Base-by-base conservation (phyloP, 2,797 vertebrate genomes). In the Gymnothorax reevesii region DNA sequence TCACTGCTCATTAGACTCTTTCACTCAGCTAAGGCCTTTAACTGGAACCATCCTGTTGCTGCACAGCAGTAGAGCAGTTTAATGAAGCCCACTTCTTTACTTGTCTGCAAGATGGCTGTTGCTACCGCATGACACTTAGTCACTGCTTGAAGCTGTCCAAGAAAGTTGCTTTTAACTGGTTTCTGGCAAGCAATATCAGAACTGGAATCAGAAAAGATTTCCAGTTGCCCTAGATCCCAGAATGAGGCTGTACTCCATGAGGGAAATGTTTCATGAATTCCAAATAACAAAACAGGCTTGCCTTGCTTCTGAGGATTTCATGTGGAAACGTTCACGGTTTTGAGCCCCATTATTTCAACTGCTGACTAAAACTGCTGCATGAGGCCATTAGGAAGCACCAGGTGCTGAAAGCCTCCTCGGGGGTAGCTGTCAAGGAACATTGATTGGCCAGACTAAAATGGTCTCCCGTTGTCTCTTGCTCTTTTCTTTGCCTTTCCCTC, bases 1-100 rank as follows among this genome's bases (percentile, higher is more conserved):
- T 89, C 85, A 22, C 83, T 86, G 87, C 60, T 49, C 86, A 86
- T 89, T 82, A 85, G 85, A 49, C 79, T 62, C 22, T 82, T 22
- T 20, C 6, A 86, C 25, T 25, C 49, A 27, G 4, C 83, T 73
- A 7, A 57, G 64, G 52, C n/a, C 42, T 7, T 54, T 71, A 52
- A 25, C 62, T 8, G 17, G 2, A 57, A 27, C 84, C 1, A n/a
- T 77, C 66, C 49, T 42, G n/a, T 85, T 75, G 54, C 57, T 77
- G 57, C 55, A 1, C 82, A 62, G 49, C 60, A 57, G 25, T 33
- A 33, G 69, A 49, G 66, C 49, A 71, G 69, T 42, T 75, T 75
- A 85, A 59, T 27, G 20, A 66, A 84, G 83, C 12, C 83, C 17
- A 66, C 82, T 83, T 27, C 82, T 12, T 57, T 57, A 57, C 57